Evolutionary conservation across 2,113 vertebrate species (phyloP).

Genomic region (Ursus arctos): DNA sequence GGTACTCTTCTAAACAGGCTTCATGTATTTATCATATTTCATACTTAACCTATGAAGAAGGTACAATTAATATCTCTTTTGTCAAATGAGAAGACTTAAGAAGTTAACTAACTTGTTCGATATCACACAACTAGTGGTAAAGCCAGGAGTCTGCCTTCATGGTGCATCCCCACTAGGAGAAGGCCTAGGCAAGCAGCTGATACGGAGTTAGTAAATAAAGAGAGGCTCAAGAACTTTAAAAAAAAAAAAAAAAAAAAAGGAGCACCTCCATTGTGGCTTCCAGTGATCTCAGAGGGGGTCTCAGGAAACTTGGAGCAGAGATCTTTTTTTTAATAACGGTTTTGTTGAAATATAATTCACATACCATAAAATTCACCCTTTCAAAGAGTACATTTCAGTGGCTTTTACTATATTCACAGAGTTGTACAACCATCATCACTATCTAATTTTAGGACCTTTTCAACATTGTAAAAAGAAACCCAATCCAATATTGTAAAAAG

Average conservation of each 20-base stretch:
- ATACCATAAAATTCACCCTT: constrained; percentile 15
- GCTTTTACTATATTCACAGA: constrained; percentile 13
- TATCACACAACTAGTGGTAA: too few relatives aligned
- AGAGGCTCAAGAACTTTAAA: neutral
- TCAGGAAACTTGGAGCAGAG: neutral
- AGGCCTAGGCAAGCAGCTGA: too few relatives aligned
- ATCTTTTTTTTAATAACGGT: neutral
- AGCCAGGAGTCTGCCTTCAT: too few relatives aligned
- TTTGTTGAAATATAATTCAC: constrained; percentile 54
- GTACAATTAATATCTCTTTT: neutral
- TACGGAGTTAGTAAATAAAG: neutral
- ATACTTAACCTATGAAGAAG: neutral
- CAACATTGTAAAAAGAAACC: neutral
- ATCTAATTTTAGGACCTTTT: neutral
- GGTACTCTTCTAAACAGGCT: neutral
- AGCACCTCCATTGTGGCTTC: neutral
- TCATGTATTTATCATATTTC: neutral
- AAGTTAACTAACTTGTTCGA: neutral
- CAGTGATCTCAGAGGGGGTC: neutral
- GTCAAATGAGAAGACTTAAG: constrained; percentile 10
- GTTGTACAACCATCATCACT: neutral
- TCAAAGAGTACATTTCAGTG: neutral
- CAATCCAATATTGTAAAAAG: neutral
- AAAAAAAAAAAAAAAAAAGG: neutral
- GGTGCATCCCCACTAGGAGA: too few relatives aligned